Evolutionary conservation across 30 jellyfish, hydroid and myxozoan genomes (phyloP).

Genomic region (Catostylus mosaicus): DNA sequence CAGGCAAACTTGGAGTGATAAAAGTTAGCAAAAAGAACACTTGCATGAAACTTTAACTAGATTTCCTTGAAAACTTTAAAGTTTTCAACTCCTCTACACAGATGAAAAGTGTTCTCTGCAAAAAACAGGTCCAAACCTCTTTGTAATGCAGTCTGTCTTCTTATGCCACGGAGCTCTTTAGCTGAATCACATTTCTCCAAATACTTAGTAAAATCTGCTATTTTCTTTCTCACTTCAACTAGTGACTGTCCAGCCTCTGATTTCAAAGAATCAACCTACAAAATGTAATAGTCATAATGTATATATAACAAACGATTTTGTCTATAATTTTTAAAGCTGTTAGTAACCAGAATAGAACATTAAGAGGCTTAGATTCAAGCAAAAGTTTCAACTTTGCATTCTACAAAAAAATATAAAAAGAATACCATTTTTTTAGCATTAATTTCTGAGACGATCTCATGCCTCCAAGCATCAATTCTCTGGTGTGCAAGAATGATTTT

Average conservation of each 20-base stretch:
- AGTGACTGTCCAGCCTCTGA: slow-evolving; percentile 94
- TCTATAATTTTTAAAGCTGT: no score
- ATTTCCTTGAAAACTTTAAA: no score
- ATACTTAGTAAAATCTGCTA: slow-evolving; percentile 48
- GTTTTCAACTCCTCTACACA: no score
- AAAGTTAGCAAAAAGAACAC: no score
- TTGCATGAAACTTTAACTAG: no score
- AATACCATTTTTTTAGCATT: slow-evolving; percentile 73
- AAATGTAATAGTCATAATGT: no score
- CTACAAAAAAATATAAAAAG: background rate
- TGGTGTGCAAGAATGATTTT: slow-evolving; percentile 69
- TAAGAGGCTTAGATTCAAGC: no score
- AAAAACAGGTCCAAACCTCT: no score
- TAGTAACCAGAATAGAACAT: no score
- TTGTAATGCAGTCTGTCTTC: slow-evolving; percentile 86
- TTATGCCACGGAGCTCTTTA: slow-evolving; percentile 69
- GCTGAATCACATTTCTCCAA: slow-evolving; percentile 40
- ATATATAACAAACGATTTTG: no score
- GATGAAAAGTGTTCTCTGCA: no score
- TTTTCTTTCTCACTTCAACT: slow-evolving; percentile 81
- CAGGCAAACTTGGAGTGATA: no score
- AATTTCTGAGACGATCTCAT: slow-evolving; percentile 59
- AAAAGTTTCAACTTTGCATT: background rate
- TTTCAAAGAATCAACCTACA: slow-evolving; percentile 82
- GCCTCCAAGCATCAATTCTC: slow-evolving; percentile 86